Evolutionary conservation across 2,113 vertebrate species (phyloP).

Genomic region (Neolamprologus toae): DNA sequence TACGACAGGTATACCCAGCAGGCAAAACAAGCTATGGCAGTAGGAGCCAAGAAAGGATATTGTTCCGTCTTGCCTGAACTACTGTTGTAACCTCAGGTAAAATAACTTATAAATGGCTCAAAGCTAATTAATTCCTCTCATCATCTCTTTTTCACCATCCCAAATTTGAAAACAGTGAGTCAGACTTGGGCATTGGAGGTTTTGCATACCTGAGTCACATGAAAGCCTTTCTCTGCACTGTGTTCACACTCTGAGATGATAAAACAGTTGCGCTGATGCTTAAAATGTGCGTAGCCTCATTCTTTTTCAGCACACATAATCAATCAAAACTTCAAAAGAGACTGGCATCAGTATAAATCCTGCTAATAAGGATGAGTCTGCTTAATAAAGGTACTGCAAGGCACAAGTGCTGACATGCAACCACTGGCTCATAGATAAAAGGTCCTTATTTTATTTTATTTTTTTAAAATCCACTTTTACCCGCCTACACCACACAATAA

Average conservation of each 20-base stretch:
- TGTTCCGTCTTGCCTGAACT: neutral
- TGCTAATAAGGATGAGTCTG: neutral
- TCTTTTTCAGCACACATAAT: neutral
- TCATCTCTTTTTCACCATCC: neutral
- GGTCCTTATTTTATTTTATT: neutral
- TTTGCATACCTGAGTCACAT: neutral
- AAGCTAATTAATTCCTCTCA: neutral
- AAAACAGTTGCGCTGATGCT: neutral
- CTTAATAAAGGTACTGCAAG: neutral
- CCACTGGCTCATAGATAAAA: neutral
- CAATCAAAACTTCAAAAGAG: neutral
- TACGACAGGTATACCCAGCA: neutral
- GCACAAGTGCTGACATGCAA: neutral
- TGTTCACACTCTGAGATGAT: neutral
- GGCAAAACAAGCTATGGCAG: neutral
- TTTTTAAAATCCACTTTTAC: neutral
- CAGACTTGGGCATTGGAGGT: neutral
- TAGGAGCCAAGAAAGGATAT: neutral
- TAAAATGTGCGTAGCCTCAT: neutral
- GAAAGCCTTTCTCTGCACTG: neutral
- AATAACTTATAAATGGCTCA: neutral
- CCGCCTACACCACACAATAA: neutral
- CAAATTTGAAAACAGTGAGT: neutral
- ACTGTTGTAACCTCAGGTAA: neutral
- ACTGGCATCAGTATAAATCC: neutral